phyloP scores from a whole-genome alignment of 2,888 invertebrate genomes.

The Monochamus alternatus region DNA sequence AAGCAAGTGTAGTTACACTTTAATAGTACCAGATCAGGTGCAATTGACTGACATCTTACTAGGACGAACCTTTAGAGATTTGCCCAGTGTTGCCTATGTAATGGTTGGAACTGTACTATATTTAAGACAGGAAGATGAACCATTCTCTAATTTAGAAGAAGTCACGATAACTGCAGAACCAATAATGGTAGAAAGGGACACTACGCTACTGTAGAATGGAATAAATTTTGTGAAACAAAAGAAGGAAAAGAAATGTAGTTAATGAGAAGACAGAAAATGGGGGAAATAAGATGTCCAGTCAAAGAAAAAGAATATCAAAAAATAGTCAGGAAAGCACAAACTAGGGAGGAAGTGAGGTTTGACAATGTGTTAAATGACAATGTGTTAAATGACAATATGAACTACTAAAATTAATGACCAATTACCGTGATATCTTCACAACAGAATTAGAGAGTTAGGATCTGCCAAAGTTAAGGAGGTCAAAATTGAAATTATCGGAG shows the following conservation, averaged over 20 bases:
- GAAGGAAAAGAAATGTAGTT: background rate
- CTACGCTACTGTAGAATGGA: background rate
- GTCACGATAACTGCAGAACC: background rate
- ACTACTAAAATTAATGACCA: conserved; percentile 24
- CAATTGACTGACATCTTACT: background rate
- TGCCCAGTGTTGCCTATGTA: conserved; percentile 20
- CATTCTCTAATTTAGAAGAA: conserved; percentile 7
- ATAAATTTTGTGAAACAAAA: background rate
- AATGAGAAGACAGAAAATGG: background rate
- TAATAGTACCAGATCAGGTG: conserved; percentile 9
- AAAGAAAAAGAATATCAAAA: background rate
- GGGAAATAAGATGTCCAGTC: background rate
- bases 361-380: conserved; percentile 1
- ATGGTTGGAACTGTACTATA: conserved; percentile 6
- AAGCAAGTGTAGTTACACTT: conserved; percentile 4
- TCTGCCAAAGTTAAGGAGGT: conserved; percentile 37
- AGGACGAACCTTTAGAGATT: conserved; percentile 10
- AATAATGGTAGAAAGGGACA: background rate
- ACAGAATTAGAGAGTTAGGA: conserved; percentile 38
- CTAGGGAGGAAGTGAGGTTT: background rate
- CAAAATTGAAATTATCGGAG: conserved; percentile 37
- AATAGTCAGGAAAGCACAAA: background rate
- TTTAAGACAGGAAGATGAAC: conserved; percentile 19
- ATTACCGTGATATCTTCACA: conserved; percentile 41
- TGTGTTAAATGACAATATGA: background rate